A percentile compares a stretch with the other conserved stretches of the same genome.
These are phyloP conservation scores for Megaceryle alcyon DNA, from an alignment of 2,797 vertebrate genomes.

Conservation along the genomic window DNA sequence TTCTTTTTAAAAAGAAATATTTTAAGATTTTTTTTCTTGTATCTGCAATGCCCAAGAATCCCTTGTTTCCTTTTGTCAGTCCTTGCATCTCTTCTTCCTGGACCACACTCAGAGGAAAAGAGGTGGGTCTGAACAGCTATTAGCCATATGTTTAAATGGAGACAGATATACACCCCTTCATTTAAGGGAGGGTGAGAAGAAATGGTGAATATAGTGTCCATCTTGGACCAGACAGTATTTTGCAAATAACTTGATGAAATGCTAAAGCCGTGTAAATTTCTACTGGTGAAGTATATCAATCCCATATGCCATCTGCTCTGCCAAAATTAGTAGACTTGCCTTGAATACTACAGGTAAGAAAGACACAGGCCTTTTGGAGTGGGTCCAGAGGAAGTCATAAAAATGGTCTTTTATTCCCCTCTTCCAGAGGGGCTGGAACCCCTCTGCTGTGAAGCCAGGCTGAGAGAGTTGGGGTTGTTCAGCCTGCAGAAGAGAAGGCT, in stretches of 20 bases:
- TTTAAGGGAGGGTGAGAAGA: background rate
- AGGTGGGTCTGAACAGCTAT: background rate
- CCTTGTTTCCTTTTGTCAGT: background rate
- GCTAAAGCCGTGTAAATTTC: rapidly evolving
- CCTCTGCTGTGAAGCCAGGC: rapidly evolving
- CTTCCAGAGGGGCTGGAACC: background rate
- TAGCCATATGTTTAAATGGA: background rate
- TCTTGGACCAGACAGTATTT: background rate
- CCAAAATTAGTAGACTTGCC: background rate
- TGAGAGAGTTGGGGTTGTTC: background rate
- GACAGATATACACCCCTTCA: background rate
- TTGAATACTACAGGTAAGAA: background rate
- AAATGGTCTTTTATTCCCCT: no score
- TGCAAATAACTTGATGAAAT: background rate
- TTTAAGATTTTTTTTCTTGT: background rate
- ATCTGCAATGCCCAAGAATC: background rate
- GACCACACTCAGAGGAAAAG: background rate
- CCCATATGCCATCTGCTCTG: rapidly evolving
- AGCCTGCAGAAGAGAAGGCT: background rate
- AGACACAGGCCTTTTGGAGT: rapidly evolving
- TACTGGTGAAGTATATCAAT: background rate
- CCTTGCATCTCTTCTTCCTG: background rate
- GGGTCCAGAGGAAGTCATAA: rapidly evolving
- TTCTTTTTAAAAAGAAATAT: no score
- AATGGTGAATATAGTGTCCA: background rate